Evolutionary conservation across 2,888 invertebrate genomes (phyloP).

Genomic region (Sipha maydis): DNA sequence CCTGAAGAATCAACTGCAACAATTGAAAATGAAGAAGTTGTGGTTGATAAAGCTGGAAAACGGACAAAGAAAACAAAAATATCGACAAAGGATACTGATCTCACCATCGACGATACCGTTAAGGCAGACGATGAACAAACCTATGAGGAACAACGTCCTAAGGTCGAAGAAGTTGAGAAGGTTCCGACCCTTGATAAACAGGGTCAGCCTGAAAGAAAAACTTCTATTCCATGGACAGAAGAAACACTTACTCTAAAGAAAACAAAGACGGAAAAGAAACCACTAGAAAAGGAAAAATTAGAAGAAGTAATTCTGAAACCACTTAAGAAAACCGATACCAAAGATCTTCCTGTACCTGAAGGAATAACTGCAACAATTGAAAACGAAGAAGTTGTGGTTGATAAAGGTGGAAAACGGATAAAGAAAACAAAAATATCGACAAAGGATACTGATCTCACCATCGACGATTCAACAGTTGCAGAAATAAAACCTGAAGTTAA

Average conservation of each 20-base stretch:
- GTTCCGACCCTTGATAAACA: no score
- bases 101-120: no score
- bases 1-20: background rate
- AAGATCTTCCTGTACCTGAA: slow-evolving; percentile 63
- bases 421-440: no score
- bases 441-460: no score
- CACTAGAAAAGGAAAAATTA: slow-evolving; percentile 67
- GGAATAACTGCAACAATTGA: background rate
- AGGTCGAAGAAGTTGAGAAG: no score
- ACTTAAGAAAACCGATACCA: background rate
- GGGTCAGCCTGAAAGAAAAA: slow-evolving; percentile 38
- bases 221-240: slow-evolving; percentile 67
- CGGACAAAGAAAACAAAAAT: background rate
- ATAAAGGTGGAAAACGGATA: no score
- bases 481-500: no score
- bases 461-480: no score
- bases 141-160: no score
- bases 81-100: no score
- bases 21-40: background rate
- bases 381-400: no score
- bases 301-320: slow-evolving; percentile 14
- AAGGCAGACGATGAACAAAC: no score
- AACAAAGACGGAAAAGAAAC: slow-evolving; percentile 66
- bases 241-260: slow-evolving; percentile 67
- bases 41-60: slow-evolving; percentile 18